These are phyloP conservation scores for Chelonia mydas DNA, from an alignment of 2,797 vertebrate genomes.

Conservation along the genomic window DNA sequence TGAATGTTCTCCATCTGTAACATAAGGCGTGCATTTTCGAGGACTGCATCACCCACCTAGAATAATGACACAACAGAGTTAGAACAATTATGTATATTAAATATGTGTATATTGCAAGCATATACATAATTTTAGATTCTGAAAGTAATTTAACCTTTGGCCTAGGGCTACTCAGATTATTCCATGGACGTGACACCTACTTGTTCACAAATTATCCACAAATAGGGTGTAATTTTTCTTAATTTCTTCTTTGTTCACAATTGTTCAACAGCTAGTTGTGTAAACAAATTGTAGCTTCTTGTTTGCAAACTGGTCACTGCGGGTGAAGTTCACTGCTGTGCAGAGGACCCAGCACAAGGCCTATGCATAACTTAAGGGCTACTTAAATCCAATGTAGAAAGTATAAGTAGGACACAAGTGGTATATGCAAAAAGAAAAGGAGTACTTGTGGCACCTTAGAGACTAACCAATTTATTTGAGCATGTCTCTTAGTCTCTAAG, in stretches of 20 bases:
- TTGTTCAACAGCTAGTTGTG: background rate
- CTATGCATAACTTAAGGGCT: background rate
- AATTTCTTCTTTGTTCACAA: slow-evolving; percentile 16
- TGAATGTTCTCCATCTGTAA: slow-evolving; percentile 93
- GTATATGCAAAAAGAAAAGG: too few species aligned
- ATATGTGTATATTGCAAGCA: background rate
- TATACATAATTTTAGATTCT: background rate
- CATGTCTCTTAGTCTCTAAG: too few species aligned
- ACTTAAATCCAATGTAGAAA: background rate
- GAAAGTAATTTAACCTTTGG: slow-evolving; percentile 22
- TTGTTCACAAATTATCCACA: background rate
- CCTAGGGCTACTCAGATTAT: background rate
- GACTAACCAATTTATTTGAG: too few species aligned
- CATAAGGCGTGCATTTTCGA: slow-evolving; percentile 92
- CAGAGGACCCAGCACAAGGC: background rate
- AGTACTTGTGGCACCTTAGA: too few species aligned
- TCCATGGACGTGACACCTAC: background rate
- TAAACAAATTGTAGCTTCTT: background rate
- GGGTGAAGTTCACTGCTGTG: background rate
- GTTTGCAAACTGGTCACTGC: background rate
- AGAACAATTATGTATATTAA: background rate
- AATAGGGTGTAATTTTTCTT: slow-evolving; percentile 19
- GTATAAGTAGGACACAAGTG: background rate
- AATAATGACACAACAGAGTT: slow-evolving; percentile 48
- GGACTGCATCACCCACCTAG: slow-evolving; percentile 91